A percentile compares a stretch with the other conserved stretches of the same genome.
Conservation (phyloP, 53 echinoderm and acorn worm genomes). For the Patiria pectinifera region DNA sequence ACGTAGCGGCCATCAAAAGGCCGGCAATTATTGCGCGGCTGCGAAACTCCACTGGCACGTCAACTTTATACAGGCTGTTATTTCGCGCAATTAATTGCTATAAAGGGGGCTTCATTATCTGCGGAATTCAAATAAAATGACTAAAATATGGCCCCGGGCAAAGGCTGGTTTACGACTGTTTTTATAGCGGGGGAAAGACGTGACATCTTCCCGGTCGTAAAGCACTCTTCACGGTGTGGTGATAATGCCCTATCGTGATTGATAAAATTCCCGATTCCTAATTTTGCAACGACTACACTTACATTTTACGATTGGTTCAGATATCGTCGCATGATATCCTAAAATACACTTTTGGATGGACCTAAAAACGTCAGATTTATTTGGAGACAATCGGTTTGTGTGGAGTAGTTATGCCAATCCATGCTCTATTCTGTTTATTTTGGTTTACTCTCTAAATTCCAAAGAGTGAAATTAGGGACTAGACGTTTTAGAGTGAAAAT, state of each 20-base stretch:
- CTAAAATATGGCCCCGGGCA: conserved; percentile 13
- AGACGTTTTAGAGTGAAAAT: too few relatives aligned
- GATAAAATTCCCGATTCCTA: not conserved
- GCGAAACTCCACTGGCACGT: conserved; percentile 6
- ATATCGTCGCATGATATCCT: not conserved
- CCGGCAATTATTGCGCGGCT: conserved; percentile 5
- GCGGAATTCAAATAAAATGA: conserved; percentile 50
- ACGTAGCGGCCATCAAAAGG: conserved; percentile 15
- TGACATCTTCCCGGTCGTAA: conserved; percentile 55
- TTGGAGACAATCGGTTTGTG: not conserved
- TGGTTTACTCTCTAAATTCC: too few relatives aligned
- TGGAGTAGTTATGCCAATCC: too few relatives aligned
- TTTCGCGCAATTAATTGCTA: conserved; percentile 42
- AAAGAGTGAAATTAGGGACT: too few relatives aligned
- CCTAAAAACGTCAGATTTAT: not conserved
- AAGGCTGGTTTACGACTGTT: conserved; percentile 45
- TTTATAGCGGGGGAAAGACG: conserved; percentile 41
- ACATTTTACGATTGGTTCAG: not conserved
- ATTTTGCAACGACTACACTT: not conserved
- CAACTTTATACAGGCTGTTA: conserved; percentile 36
- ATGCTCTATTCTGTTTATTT: too few relatives aligned
- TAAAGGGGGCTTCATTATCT: conserved; percentile 43
- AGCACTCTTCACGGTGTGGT: not conserved
- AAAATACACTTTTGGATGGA: not conserved
- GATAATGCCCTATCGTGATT: not conserved